Evolutionary conservation across 2,888 invertebrate species (phyloP).

Genomic region (Sarcophaga rosellei): DNA sequence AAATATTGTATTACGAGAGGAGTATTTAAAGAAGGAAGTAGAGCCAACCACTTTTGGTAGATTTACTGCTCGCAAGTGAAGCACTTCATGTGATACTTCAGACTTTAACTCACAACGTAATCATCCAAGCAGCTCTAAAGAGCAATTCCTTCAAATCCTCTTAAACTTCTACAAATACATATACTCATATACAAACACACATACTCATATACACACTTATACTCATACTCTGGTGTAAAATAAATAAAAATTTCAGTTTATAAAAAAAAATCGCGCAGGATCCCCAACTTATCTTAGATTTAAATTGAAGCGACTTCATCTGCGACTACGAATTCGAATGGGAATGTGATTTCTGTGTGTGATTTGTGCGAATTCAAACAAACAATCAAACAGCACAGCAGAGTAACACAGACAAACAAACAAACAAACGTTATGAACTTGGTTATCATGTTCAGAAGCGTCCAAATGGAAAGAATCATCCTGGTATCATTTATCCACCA

Average conservation of each 20-base stretch:
- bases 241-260: slow-evolving; percentile 20
- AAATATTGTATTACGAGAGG: too few relatives aligned
- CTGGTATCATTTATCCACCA: slow-evolving; percentile 65
- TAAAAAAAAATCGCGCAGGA: background rate
- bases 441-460: slow-evolving; percentile 66
- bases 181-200: background rate
- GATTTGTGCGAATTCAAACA: slow-evolving; percentile 26
- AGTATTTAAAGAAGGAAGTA: slow-evolving; percentile 44
- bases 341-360: background rate
- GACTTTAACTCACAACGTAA: slow-evolving; percentile 65
- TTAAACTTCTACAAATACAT: slow-evolving; percentile 55
- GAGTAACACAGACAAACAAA: slow-evolving; percentile 44
- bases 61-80: slow-evolving; percentile 60
- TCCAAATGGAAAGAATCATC: slow-evolving; percentile 67
- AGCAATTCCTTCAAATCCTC: slow-evolving; percentile 68
- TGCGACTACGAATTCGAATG: slow-evolving; percentile 39
- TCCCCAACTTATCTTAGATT: slow-evolving; percentile 62
- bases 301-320: slow-evolving; percentile 46
- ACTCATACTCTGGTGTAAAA: slow-evolving; percentile 47
- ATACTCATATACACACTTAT: background rate
- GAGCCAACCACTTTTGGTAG: slow-evolving; percentile 54
- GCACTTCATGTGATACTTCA: slow-evolving; percentile 65
- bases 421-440: slow-evolving; percentile 38
- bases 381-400: slow-evolving; percentile 19
- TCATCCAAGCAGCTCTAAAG: slow-evolving; percentile 64